phyloP scores from a whole-genome alignment of 2,113 vertebrate species.

The Anolis carolinensis region DNA sequence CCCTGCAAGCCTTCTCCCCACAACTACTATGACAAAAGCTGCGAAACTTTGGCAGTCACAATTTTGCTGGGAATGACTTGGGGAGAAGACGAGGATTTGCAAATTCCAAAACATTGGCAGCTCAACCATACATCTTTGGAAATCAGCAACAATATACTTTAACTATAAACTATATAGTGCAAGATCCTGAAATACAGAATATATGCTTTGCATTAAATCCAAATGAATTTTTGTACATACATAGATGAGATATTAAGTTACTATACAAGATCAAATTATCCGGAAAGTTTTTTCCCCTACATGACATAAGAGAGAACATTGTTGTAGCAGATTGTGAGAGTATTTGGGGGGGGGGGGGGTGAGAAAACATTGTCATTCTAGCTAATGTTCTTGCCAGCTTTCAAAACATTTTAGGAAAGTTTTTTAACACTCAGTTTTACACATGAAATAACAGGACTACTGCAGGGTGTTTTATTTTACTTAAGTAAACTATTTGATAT shows the following conservation, averaged over 20 bases:
- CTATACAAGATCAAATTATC: constrained; percentile 5
- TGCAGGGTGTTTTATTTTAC: constrained; percentile 10
- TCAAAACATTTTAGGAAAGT: constrained; percentile 8
- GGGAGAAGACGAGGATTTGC: background rate
- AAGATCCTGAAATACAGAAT: constrained; percentile 7
- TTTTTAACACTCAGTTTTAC: constrained; percentile 16
- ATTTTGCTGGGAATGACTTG: background rate
- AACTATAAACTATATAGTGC: constrained; percentile 22
- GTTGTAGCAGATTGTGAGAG: background rate
- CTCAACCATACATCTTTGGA: background rate
- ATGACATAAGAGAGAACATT: background rate
- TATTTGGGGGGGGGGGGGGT: rapidly evolving
- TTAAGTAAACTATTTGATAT: constrained; percentile 21
- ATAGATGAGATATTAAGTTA: constrained; percentile 4
- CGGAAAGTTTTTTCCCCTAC: background rate
- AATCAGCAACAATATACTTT: background rate
- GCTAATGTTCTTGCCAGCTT: constrained; percentile 17
- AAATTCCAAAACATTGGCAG: constrained; percentile 5
- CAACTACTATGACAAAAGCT: background rate
- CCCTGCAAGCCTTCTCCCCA: background rate
- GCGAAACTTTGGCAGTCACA: constrained; percentile 24
- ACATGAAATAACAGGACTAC: background rate
- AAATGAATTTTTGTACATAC: background rate
- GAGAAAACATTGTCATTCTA: background rate
- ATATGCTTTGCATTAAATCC: background rate